Evolutionary conservation across 1,140 invertebrate genomes (phyloP), one percentile per base, ranked within the genome.

Genomic region (Parasteatoda tepidariorum): DNA sequence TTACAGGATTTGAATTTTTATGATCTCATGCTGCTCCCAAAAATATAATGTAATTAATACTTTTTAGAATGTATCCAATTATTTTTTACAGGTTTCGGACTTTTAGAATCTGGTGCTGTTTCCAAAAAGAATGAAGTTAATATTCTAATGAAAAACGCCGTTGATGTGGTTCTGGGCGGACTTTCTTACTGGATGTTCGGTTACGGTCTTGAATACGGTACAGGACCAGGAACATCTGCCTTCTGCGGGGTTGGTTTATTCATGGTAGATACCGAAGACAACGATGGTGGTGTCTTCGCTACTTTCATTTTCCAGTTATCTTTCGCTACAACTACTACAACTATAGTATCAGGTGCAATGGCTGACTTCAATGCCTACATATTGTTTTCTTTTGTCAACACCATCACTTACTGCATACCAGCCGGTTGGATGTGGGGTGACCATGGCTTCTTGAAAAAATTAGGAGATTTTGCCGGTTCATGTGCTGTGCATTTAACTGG

Each of bases 111-210:
- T 0, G 96, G 96, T 6, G 95, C 95, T 85, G 96, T 97, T 0
- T 96, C 95, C 0, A 91, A 95, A 33, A 97, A 97, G 89, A 97
- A 97, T 87, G 96, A 98, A 91, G 95, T 97, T 0, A 97, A 97
- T 86, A 97, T 97, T 22, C 96, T 98, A 95, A 96, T 97, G 94
- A 97, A 97, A 88, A 98, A 98, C 87, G 93, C 97, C 0, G 94
- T 95, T 0, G 96, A 98, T 85, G 95, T 98, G 68, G 94, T 97
- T 11, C 91, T 98, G 2, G 97, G 97, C 18, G 96, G 96, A 67
- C 88, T 97, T 6, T 97, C 95, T 0, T 98, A 98, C 89, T 98
- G 97, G 96, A 91, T 95, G 22, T 97, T 97, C 87, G 97, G 97
- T 0, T 98, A 96, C 88, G 95, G 94, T 0, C 91, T 98, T 87